A percentile compares a stretch with the other conserved stretches of the same genome.
Conservation (phyloP, 1,140 invertebrate species). For the Potamilus streckersoni region DNA sequence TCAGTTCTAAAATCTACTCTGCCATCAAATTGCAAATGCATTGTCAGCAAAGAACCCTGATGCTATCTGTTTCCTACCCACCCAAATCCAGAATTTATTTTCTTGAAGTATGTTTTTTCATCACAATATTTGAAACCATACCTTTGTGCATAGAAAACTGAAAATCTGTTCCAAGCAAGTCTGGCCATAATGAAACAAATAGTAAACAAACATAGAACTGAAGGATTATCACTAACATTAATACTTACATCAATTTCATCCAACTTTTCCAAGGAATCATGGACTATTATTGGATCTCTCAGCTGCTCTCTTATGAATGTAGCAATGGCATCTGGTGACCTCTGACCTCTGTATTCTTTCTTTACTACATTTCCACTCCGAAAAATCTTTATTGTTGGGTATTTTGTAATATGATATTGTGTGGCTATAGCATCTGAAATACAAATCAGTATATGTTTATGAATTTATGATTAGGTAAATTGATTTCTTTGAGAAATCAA, state of each 20-base stretch:
- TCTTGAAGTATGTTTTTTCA: too few species aligned
- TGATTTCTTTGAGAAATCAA: too few species aligned
- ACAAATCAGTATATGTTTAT: not conserved
- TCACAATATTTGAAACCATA: too few species aligned
- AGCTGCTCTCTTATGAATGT: conserved; percentile 90
- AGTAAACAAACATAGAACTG: too few species aligned
- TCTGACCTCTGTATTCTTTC: conserved; percentile 89
- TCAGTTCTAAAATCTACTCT: too few species aligned
- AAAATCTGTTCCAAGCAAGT: too few species aligned
- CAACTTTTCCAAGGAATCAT: conserved; percentile 80
- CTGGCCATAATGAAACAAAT: too few species aligned
- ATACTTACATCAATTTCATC: conserved; percentile 79
- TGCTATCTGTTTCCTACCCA: too few species aligned
- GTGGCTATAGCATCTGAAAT: conserved; percentile 80
- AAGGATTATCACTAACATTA: not conserved
- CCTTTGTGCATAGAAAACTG: too few species aligned
- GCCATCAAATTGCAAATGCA: too few species aligned
- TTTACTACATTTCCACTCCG: conserved; percentile 94
- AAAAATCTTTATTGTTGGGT: conserved; percentile 97
- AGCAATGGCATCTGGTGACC: conserved; percentile 85
- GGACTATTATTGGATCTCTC: conserved; percentile 88
- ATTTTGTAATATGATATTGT: conserved; percentile 96
- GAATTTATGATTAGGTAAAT: not conserved
- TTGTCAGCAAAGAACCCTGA: too few species aligned
- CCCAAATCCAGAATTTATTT: too few species aligned